Conservation (phyloP, 2,888 invertebrate species). For the Zygogramma bicolorata region DNA sequence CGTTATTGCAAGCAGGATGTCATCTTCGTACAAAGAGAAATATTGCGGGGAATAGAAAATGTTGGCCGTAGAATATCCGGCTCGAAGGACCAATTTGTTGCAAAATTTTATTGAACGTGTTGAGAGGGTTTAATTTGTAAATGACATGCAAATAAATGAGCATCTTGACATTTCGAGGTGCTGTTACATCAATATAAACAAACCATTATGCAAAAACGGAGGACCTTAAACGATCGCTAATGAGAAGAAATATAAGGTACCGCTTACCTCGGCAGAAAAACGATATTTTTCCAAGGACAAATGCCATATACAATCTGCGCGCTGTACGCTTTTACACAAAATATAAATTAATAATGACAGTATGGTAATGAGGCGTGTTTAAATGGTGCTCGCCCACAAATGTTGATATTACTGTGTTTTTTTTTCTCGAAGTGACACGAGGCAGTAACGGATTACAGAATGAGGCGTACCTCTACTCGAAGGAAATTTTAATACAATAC, state of each 20-base stretch:
- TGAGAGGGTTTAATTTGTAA: not conserved
- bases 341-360: conserved; percentile 28
- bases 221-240: conserved; percentile 1
- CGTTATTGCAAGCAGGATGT: not conserved
- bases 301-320: conserved; percentile 21
- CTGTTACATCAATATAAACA: conserved; percentile 17
- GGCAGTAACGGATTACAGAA: not conserved
- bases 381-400: conserved; percentile 23
- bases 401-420: conserved; percentile 1
- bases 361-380: conserved; percentile 16
- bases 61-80: not conserved
- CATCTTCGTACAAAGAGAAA: not conserved
- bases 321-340: conserved; percentile 12
- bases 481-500: not conserved
- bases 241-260: conserved; percentile 8
- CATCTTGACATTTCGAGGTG: conserved; percentile 12
- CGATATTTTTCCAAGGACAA: conserved; percentile 23
- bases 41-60: not conserved
- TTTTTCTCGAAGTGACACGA: not conserved
- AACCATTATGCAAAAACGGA: conserved; percentile 21
- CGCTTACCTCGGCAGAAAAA: conserved; percentile 23
- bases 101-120: not conserved
- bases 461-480: not conserved
- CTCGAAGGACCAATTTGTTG: not conserved
- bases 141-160: conserved; percentile 1